These are phyloP conservation scores for Paramisgurnus dabryanus DNA, from an alignment of 2,113 vertebrate species.

Conservation along the genomic window DNA sequence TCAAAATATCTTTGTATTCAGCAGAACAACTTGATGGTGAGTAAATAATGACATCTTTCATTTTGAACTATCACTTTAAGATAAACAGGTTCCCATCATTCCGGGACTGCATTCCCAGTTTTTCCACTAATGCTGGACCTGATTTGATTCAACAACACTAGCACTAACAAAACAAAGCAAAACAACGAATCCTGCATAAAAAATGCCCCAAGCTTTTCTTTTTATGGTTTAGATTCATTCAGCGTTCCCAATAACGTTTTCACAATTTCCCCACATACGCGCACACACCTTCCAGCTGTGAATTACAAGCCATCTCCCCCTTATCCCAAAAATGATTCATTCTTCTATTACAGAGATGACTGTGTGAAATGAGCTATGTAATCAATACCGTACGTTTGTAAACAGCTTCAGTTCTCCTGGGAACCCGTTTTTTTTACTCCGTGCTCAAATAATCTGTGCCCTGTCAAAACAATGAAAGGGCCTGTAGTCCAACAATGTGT, in stretches of 20 bases:
- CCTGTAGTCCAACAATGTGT: conserved; percentile 64
- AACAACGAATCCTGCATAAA: not conserved
- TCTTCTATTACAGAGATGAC: conserved; percentile 93
- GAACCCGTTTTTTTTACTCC: conserved; percentile 74
- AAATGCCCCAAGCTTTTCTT: not conserved
- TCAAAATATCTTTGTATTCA: too few relatives aligned
- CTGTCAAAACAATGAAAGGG: conserved; percentile 68
- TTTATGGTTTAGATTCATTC: conserved; percentile 13
- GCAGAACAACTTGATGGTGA: too few relatives aligned
- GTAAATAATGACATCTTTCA: too few relatives aligned
- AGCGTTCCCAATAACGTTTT: conserved; percentile 1
- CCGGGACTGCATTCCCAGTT: too few relatives aligned
- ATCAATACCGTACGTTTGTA: conserved; percentile 90
- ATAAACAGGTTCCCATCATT: too few relatives aligned
- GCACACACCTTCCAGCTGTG: conserved; percentile 68
- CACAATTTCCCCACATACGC: not conserved
- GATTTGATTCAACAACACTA: not conserved
- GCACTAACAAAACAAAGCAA: conserved; percentile 6
- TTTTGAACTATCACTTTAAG: too few relatives aligned
- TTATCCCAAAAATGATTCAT: conserved; percentile 81
- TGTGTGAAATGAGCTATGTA: conserved; percentile 94
- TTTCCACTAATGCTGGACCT: too few relatives aligned
- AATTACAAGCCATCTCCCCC: conserved; percentile 58
- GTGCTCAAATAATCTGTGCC: conserved; percentile 72
- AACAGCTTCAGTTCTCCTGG: conserved; percentile 81